phyloP scores from a whole-genome alignment of 2,797 vertebrate genomes.

The Hemibagrus guttatus region DNA sequence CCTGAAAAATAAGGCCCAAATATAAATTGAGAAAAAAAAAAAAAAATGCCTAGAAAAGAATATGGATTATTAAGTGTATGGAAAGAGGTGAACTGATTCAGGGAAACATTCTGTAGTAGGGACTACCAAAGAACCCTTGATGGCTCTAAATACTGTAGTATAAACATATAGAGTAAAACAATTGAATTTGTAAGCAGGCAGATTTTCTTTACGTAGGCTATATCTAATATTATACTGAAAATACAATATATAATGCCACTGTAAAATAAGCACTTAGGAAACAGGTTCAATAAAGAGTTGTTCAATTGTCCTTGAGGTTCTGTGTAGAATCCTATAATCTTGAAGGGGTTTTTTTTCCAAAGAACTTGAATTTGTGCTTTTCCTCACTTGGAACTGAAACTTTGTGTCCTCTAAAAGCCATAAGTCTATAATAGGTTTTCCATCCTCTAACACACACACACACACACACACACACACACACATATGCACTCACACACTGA shows the following conservation, averaged over 20 bases:
- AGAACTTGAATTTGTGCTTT: background rate
- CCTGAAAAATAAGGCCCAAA: background rate
- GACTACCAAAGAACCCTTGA: background rate
- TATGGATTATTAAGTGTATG: background rate
- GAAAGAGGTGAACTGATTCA: background rate
- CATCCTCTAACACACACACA: conserved; percentile 69
- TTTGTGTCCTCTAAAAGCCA: conserved; percentile 43
- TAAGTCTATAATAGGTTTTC: conserved; percentile 35
- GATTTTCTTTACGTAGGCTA: background rate
- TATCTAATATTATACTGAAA: background rate
- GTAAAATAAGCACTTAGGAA: background rate
- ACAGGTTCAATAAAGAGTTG: background rate
- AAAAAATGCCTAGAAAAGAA: background rate
- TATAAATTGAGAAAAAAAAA: background rate
- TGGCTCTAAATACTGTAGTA: background rate
- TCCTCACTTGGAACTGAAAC: conserved; percentile 6
- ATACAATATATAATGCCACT: background rate
- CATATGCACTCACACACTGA: conserved; percentile 3
- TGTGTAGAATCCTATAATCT: background rate
- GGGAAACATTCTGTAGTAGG: background rate
- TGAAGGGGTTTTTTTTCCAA: background rate
- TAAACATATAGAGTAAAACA: background rate
- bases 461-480: background rate
- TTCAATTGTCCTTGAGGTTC: background rate
- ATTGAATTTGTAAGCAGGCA: background rate